These are phyloP conservation scores for Stegophylla sp. DNA, from an alignment of 2,888 invertebrate genomes.

Conservation along the genomic window DNA sequence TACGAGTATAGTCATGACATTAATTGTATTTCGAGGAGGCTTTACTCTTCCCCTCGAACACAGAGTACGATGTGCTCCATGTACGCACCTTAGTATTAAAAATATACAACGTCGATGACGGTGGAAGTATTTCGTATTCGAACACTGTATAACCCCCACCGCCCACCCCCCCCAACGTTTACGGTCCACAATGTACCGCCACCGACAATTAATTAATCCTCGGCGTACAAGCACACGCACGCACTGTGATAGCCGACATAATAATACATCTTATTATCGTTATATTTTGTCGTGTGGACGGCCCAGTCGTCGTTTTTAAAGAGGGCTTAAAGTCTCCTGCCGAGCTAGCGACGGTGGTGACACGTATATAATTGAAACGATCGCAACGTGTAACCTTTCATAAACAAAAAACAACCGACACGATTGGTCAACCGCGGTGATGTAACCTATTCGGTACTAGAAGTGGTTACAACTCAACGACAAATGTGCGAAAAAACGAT, in stretches of 20 bases:
- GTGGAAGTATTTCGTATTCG: not conserved
- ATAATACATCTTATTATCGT: not conserved
- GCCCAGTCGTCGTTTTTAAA: not conserved
- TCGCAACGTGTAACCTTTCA: too few species aligned
- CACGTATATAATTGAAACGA: slow-evolving; percentile 13
- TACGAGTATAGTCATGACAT: too few species aligned
- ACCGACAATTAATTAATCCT: slow-evolving; percentile 25
- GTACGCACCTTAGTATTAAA: not conserved
- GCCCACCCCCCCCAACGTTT: not conserved
- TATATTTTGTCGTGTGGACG: not conserved
- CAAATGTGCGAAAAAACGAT: not conserved
- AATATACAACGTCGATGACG: not conserved
- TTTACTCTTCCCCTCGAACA: too few species aligned
- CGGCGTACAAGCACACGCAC: not conserved
- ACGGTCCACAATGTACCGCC: not conserved
- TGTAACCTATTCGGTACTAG: not conserved
- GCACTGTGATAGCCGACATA: not conserved
- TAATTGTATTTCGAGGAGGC: too few species aligned
- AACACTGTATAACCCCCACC: not conserved
- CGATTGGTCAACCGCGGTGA: not conserved
- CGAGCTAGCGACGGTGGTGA: not conserved
- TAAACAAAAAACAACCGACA: too few species aligned
- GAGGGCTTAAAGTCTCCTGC: slow-evolving; percentile 2
- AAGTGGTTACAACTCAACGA: not conserved
- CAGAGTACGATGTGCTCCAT: too few species aligned